phyloP scores from a whole-genome alignment of 2,113 vertebrate genomes.

The Megaleporinus macrocephalus region DNA sequence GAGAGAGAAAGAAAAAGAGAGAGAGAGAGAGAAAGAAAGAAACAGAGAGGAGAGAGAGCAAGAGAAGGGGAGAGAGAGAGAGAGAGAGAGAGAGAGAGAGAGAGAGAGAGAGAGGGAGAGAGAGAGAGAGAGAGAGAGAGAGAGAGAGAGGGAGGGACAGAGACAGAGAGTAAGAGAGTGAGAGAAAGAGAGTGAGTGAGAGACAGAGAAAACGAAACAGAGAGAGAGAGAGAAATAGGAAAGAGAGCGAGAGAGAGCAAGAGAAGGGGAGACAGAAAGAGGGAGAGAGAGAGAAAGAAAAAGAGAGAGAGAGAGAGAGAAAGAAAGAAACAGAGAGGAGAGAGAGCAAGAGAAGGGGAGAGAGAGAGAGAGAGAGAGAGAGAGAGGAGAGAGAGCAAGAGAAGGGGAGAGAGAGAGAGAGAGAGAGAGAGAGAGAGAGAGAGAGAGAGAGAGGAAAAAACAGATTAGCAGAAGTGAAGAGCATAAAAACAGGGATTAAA shows the following conservation, averaged over 20 bases:
- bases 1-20: slow-evolving; percentile 50
- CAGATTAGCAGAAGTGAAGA: slow-evolving; percentile 50
- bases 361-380: slow-evolving; percentile 30
- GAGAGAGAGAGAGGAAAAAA: slow-evolving; percentile 43
- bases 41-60: no score
- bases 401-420: neutral
- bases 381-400: slow-evolving; percentile 34
- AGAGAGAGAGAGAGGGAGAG: no score
- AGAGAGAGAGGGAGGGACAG: slow-evolving; percentile 47
- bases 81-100: slow-evolving; percentile 42
- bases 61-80: slow-evolving; percentile 25
- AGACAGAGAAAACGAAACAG: slow-evolving; percentile 47
- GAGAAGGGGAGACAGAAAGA: no score
- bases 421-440: slow-evolving; percentile 14
- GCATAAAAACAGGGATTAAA: slow-evolving; percentile 54
- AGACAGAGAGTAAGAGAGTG: no score
- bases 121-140: slow-evolving; percentile 24
- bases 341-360: no score
- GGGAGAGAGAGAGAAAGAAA: slow-evolving; percentile 42
- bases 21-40: slow-evolving; percentile 39
- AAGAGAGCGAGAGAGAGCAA: no score
- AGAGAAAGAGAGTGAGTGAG: slow-evolving; percentile 24
- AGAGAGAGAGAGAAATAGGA: slow-evolving; percentile 44
- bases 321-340: slow-evolving; percentile 52
- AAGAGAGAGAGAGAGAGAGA: slow-evolving; percentile 46